Conservation (phyloP, 2,888 invertebrate species). For the Pterostichus madidus region DNA sequence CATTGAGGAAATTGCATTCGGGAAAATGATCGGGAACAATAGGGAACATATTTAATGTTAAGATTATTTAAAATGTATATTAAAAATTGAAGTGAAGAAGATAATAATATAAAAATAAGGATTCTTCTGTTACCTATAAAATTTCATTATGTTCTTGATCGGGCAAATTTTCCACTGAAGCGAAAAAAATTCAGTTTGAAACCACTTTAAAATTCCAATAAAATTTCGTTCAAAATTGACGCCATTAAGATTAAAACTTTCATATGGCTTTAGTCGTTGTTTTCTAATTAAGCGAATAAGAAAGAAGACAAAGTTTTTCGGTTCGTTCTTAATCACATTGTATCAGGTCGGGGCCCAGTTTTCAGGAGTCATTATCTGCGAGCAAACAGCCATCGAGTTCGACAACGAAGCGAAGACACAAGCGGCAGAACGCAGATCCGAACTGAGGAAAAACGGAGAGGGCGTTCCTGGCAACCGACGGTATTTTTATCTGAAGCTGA, state of each 20-base stretch:
- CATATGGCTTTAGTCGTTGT: conserved; percentile 25
- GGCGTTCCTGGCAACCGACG: neutral
- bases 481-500: conserved; percentile 20
- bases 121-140: neutral
- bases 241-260: conserved; percentile 47
- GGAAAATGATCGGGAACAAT: too few species aligned
- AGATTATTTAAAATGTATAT: neutral
- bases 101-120: neutral
- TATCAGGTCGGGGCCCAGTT: conserved; percentile 52
- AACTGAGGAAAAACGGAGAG: neutral
- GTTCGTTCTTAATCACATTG: conserved; percentile 60
- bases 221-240: conserved; percentile 50
- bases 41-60: neutral
- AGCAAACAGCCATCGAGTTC: conserved; percentile 54
- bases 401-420: conserved; percentile 32
- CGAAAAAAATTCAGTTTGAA: conserved; percentile 28
- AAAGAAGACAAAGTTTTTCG: conserved; percentile 49
- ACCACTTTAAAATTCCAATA: conserved; percentile 47
- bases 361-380: conserved; percentile 57
- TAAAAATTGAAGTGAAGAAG: neutral
- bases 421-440: conserved; percentile 1
- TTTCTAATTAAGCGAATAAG: conserved; percentile 57
- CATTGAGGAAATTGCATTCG: too few species aligned
- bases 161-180: conserved; percentile 15
- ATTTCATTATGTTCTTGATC: conserved; percentile 23